Evolutionary conservation across 2,113 vertebrate genomes (phyloP), one percentile per base, ranked within the genome.

Genomic region (Vicugna pacos): DNA sequence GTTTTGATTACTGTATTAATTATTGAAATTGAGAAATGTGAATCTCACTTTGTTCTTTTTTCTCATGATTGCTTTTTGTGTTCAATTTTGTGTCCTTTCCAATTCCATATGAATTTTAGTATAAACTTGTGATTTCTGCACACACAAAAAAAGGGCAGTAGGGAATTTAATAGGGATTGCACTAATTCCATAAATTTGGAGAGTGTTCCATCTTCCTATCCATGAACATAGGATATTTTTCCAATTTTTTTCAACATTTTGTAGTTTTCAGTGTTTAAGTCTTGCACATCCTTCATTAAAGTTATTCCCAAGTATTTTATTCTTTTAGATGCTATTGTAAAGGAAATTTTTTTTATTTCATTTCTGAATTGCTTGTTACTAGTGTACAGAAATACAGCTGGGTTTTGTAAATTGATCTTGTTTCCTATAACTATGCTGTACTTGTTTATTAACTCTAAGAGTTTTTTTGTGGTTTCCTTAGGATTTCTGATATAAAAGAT

Each of bases 11-110:
- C 9, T 87, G 3, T 26, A 65, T 62, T 69, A 60, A 52, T 75
- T 70, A 92, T 56, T 69, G 42, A 96, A 62, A 70, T 54, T 93
- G 42, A 77, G 32, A 88, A 94, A 67, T 70, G 28, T 94, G 30
- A 62, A 26, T 64, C 11, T 56, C 42, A 54, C 48, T 76, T 77
- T 81, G 30, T 60, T 76, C 8, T 88, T 82, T 35, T 91, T 48
- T 26, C 17, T 67, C 9, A 65, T 81, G 14, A 79, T 62, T 58
- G 13, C 72, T 91, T 75, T 83, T 67, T 42, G 38, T 42, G 38
- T 42, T 24, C 13, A 38, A 69, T 48, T 54, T n/a, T 92, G 24
- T 70, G 17, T 48, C 12, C 16, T 19, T 77, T n/a, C 20, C n/a
- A 77, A 62, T 83, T 88, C 32, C 8, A 70, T 48, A 67, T 83